Conservation (phyloP, 2,797 vertebrate genomes). For the Meriones psammophilus region DNA sequence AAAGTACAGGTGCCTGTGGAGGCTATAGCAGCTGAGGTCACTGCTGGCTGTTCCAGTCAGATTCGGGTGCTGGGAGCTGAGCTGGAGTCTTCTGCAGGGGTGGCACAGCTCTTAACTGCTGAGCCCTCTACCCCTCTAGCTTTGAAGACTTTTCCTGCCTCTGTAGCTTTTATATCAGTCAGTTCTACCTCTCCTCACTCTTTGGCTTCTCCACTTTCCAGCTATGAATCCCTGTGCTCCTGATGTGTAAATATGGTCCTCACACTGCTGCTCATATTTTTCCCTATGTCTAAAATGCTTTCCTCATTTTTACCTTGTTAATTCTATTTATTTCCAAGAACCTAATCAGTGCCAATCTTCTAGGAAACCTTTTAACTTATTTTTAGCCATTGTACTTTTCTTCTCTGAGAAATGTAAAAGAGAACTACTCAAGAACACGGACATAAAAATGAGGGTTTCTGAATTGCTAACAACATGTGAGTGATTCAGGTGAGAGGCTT, state of each 20-base stretch:
- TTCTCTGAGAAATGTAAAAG: constrained; percentile 8
- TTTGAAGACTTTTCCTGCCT: not conserved
- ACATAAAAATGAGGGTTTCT: not conserved
- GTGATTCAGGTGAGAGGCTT: not conserved
- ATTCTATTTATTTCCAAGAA: constrained; percentile 24
- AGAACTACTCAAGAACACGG: not conserved
- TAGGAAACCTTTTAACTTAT: not conserved
- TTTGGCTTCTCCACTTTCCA: not conserved
- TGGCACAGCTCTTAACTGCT: not conserved
- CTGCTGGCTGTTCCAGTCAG: not conserved
- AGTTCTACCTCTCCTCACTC: not conserved
- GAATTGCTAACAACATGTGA: not conserved
- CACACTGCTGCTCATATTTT: not conserved
- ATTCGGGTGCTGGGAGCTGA: not conserved
- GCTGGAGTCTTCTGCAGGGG: not conserved
- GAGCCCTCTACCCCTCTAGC: not conserved
- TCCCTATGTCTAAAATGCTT: not conserved
- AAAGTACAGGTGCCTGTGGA: not conserved
- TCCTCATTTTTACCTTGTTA: constrained; percentile 2
- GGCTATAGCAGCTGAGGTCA: not conserved
- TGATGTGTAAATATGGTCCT: not conserved
- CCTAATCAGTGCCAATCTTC: not conserved
- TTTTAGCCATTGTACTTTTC: not conserved
- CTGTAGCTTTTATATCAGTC: not conserved
- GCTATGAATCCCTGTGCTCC: not conserved